Evolutionary conservation across 92 coral and sea anemone genomes (phyloP).

Genomic region (Epizoanthus scotinus): DNA sequence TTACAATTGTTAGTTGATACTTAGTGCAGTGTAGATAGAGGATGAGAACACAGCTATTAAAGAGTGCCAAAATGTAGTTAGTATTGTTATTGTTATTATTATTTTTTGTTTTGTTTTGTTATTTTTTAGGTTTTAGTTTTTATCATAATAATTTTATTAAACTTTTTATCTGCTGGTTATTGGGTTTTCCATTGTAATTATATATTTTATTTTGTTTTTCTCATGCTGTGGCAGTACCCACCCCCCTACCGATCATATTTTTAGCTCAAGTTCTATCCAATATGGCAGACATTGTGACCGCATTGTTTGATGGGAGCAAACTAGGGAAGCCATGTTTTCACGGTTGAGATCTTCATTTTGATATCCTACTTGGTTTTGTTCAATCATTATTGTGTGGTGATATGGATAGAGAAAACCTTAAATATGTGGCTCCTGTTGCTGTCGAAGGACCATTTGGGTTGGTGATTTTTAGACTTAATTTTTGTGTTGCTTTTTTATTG

Average conservation of each 20-base stretch:
- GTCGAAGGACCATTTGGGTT: constrained; percentile 5
- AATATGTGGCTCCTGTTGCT: neutral
- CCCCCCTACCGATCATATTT: constrained; percentile 6
- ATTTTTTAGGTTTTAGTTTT: too few relatives aligned
- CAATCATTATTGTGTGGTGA: neutral
- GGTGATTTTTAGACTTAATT: constrained; percentile 1
- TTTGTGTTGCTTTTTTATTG: neutral
- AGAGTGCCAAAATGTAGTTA: too few relatives aligned
- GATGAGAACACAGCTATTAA: too few relatives aligned
- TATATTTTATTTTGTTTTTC: too few relatives aligned
- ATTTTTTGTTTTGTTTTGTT: too few relatives aligned
- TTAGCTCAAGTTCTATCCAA: neutral
- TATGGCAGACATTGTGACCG: neutral
- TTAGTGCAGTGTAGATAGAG: too few relatives aligned
- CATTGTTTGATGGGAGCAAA: neutral
- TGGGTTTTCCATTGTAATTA: too few relatives aligned
- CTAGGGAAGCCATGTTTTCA: neutral
- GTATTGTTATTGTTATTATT: too few relatives aligned
- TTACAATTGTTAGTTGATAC: neutral
- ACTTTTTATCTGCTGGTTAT: too few relatives aligned
- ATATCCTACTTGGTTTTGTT: neutral
- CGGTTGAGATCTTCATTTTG: neutral
- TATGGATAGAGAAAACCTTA: neutral
- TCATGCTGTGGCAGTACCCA: constrained; percentile 8
- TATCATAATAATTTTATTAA: too few relatives aligned